Conservation (phyloP, 2,888 invertebrate species). For the Brachycybe producta region DNA sequence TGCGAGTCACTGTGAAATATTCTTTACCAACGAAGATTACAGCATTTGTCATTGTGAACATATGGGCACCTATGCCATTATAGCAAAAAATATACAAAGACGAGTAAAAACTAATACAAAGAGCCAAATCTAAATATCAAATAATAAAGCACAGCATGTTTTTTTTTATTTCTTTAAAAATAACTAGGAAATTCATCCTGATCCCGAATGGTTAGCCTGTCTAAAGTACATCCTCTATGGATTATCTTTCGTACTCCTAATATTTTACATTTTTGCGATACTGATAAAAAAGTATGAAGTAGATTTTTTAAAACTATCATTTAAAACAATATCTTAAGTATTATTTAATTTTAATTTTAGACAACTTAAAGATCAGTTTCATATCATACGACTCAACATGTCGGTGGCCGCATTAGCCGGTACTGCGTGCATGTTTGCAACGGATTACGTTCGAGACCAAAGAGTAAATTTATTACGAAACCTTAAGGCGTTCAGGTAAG, state of each 20-base stretch:
- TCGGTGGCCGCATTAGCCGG: slow-evolving; percentile 24
- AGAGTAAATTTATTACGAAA: slow-evolving; percentile 21
- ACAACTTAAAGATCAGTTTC: slow-evolving; percentile 27
- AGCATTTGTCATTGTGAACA: slow-evolving; percentile 21
- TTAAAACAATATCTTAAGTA: background rate
- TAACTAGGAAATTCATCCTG: slow-evolving; percentile 22
- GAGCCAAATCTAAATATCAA: background rate
- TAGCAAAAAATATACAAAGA: slow-evolving; percentile 21
- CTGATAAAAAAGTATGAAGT: slow-evolving; percentile 21
- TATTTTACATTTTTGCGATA: slow-evolving; percentile 25
- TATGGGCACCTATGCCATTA: slow-evolving; percentile 21
- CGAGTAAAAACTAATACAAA: slow-evolving; percentile 17
- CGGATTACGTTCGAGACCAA: slow-evolving; percentile 24
- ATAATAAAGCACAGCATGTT: background rate
- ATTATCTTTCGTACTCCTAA: slow-evolving; percentile 23
- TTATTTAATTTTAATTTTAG: slow-evolving; percentile 10
- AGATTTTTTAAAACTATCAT: background rate
- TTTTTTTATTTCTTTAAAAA: slow-evolving; percentile 5
- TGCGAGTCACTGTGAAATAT: slow-evolving; percentile 19
- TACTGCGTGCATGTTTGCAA: slow-evolving; percentile 23
- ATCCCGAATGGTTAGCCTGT: slow-evolving; percentile 25
- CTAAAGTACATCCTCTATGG: slow-evolving; percentile 24
- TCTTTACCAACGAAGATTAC: slow-evolving; percentile 20
- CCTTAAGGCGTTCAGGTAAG: too few relatives aligned
- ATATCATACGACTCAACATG: slow-evolving; percentile 26